Evolutionary conservation across 2,113 vertebrate species (phyloP).

Genomic region (Pica pica): DNA sequence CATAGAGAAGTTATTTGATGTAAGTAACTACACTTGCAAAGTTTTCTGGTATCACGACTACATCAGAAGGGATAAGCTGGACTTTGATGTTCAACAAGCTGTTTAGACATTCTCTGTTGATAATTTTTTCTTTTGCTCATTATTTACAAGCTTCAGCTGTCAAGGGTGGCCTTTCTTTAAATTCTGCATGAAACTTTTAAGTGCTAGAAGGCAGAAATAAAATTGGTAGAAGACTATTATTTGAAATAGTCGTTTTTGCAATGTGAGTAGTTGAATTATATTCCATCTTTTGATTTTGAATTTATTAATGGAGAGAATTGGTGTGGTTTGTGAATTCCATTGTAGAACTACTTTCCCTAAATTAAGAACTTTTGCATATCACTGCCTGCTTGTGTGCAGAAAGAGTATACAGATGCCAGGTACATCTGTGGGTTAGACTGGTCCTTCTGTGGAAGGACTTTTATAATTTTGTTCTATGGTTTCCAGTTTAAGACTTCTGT

Average conservation of each 20-base stretch:
- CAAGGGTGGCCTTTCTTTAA: conserved; percentile 6
- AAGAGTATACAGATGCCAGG: neutral
- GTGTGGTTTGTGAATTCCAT: neutral
- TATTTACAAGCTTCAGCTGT: neutral
- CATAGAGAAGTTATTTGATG: conserved; percentile 90
- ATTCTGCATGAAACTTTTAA: neutral
- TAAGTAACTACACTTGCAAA: conserved; percentile 75
- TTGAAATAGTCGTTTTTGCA: conserved; percentile 2
- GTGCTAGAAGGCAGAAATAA: neutral
- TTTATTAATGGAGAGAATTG: neutral
- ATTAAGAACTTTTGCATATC: neutral
- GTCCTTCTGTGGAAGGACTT: neutral
- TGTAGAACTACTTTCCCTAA: neutral
- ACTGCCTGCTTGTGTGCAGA: neutral
- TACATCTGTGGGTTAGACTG: neutral
- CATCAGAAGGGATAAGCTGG: neutral
- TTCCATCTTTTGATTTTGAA: neutral
- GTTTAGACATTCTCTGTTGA: neutral
- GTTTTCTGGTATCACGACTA: neutral
- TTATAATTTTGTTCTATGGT: neutral
- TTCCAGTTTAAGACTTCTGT: neutral
- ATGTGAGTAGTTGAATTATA: neutral
- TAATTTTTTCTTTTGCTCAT: neutral
- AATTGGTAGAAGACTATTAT: neutral
- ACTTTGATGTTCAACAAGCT: neutral